Conservation (phyloP, 2,797 vertebrate species). For the Notolabrus celidotus region DNA sequence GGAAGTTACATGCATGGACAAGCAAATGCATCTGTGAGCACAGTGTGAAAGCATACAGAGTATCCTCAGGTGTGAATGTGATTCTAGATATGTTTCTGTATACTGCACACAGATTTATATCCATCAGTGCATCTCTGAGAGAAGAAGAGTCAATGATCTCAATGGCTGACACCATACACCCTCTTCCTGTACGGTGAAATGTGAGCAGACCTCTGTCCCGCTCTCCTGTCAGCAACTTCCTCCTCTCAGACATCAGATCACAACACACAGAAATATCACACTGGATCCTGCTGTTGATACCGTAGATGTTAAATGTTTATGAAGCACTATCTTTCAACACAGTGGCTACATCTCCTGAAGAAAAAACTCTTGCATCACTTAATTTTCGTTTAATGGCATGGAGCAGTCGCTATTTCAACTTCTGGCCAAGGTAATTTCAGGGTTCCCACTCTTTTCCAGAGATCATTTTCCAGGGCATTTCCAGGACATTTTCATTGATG, state of each 20-base stretch:
- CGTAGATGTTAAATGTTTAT: not conserved
- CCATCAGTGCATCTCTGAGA: not conserved
- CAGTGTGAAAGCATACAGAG: not conserved
- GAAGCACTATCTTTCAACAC: not conserved
- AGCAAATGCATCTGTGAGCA: not conserved
- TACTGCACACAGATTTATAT: constrained; percentile 1
- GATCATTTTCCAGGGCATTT: no score
- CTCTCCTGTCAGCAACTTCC: constrained; percentile 38
- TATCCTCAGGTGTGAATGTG: not conserved
- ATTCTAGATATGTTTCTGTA: not conserved
- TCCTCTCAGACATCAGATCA: not conserved
- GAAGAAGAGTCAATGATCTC: constrained; percentile 14
- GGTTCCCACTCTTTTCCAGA: no score
- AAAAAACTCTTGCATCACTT: no score
- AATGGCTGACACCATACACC: constrained; percentile 9
- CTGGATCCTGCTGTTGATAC: no score
- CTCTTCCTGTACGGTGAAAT: constrained; percentile 39
- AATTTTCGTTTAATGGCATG: no score
- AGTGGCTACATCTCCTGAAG: no score
- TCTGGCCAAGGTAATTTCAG: no score
- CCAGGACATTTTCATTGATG: no score
- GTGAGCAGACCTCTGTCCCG: constrained; percentile 8
- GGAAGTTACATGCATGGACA: not conserved
- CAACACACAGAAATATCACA: constrained; percentile 19
- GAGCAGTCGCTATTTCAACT: no score